Evolutionary conservation across 2,888 invertebrate genomes (phyloP), one percentile per base, ranked within the genome.

Genomic region (Ischnus inquisitorius): DNA sequence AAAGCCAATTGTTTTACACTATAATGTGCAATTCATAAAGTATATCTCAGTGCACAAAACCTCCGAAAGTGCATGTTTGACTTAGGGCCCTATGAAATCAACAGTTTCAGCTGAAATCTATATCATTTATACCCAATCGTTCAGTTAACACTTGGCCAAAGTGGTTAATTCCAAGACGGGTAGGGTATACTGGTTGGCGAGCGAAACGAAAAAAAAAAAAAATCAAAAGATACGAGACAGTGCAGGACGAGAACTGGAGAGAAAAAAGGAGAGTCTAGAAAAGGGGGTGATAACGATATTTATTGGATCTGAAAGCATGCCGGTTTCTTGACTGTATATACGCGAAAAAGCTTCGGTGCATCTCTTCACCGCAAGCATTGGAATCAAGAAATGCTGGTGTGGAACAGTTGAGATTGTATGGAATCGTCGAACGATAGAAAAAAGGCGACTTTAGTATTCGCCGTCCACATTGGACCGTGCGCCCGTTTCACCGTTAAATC

Each of bases 401-500:
- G 10, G 4, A 34, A 34, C 43, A n/a, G 22, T 54, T n/a, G 28
- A 41, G 54, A 5, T 41, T 51, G 41, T 51, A 46, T 41, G 43
- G 5, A 51, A 28, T 46, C 43, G 64, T 46, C 62, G 57, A 62
- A 28, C 82, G 71, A 64, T 76, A 48, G 68, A 71, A 34, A 72
- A 57, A 79, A 79, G 75, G 68, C 76, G 82, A 81, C 77, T 86
- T 85, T 64, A 68, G 34, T 76, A 74, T 71, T 51, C 82, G 84
- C 80, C 76, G 75, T 82, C 80, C 79, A 86, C 84, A 88, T 88
- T 87, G 86, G 85, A 85, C 82, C 87, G 75, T 25, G 43, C 16
- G 65, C 41, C 34, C 80, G 86, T 90, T 87, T 84, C 79, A 57
- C 78, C 84, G 88, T 88, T 87, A 88, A 89, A 90, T 90, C 89